Evolutionary conservation across 2,888 invertebrate species (phyloP).

Genomic region (Watsonalla binaria): DNA sequence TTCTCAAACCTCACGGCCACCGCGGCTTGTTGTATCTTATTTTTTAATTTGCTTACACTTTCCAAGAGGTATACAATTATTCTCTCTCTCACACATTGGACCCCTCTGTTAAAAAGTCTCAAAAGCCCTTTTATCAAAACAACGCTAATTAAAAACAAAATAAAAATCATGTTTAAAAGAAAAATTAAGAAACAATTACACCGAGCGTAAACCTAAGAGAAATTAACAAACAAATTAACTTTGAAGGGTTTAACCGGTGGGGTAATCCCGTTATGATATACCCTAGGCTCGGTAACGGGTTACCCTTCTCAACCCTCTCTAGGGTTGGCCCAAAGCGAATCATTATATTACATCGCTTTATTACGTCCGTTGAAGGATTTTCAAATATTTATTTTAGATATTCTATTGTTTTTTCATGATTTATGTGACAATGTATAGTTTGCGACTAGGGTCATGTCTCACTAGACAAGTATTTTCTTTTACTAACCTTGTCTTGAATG

Average conservation of each 20-base stretch:
- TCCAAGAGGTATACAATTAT: too few species aligned
- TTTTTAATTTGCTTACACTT: too few species aligned
- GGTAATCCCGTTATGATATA: conserved; percentile 64
- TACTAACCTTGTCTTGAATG: too few species aligned
- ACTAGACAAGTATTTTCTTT: too few species aligned
- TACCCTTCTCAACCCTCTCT: conserved; percentile 37
- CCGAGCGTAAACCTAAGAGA: conserved; percentile 44
- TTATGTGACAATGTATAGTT: too few species aligned
- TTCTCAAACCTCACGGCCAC: too few species aligned
- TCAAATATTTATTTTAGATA: not conserved
- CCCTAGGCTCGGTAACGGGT: conserved; percentile 34
- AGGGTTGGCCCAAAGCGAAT: conserved; percentile 33
- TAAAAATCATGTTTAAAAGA: conserved; percentile 33
- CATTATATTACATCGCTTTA: conserved; percentile 25
- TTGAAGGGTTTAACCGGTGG: conserved; percentile 59
- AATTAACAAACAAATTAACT: conserved; percentile 69
- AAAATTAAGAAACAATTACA: conserved; percentile 35
- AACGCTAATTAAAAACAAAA: not conserved
- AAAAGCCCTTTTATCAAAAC: not conserved
- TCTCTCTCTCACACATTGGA: too few species aligned
- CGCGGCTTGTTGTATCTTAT: too few species aligned
- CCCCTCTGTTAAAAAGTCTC: not conserved
- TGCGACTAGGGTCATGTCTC: too few species aligned
- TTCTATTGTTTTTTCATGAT: not conserved
- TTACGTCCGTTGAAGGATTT: conserved; percentile 8